Conservation (phyloP, 2,113 vertebrate genomes). For the Percina caprodes region DNA sequence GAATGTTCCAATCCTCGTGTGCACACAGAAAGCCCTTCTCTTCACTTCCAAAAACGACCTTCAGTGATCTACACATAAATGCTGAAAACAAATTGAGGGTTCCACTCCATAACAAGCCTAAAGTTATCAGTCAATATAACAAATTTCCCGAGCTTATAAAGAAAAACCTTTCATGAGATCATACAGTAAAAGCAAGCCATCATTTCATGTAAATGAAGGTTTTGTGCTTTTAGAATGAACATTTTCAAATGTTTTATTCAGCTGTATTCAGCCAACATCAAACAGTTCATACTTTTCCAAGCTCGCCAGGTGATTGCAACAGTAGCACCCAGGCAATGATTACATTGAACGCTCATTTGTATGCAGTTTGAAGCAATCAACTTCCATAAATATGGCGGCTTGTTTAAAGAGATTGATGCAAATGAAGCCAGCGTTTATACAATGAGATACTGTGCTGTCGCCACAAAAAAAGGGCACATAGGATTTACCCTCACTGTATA, state of each 20-base stretch:
- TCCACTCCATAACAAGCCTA: not conserved
- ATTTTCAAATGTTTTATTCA: constrained; percentile 5
- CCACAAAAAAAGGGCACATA: not conserved
- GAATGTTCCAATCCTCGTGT: constrained; percentile 35
- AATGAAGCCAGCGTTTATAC: constrained; percentile 35
- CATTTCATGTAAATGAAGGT: constrained; percentile 19
- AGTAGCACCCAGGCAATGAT: not conserved
- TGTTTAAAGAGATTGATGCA: constrained; percentile 41
- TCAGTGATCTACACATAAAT: not conserved
- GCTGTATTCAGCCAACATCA: constrained; percentile 19
- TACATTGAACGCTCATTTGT: constrained; percentile 51
- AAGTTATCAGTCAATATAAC: not conserved
- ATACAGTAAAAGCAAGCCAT: not conserved
- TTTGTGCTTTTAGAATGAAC: not conserved
- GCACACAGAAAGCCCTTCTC: constrained; percentile 33
- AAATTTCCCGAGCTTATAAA: not conserved
- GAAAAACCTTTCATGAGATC: not conserved
- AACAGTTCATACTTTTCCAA: constrained; percentile 23
- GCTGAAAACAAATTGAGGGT: constrained; percentile 4
- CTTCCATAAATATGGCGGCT: constrained; percentile 8
- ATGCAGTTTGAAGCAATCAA: constrained; percentile 61
- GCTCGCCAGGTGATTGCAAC: constrained; percentile 21
- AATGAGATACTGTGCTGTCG: constrained; percentile 3
- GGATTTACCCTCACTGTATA: not conserved
- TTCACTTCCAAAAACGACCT: constrained; percentile 10